Evolutionary conservation across 2,888 invertebrate genomes (phyloP).

Genomic region (Lottia scabra): DNA sequence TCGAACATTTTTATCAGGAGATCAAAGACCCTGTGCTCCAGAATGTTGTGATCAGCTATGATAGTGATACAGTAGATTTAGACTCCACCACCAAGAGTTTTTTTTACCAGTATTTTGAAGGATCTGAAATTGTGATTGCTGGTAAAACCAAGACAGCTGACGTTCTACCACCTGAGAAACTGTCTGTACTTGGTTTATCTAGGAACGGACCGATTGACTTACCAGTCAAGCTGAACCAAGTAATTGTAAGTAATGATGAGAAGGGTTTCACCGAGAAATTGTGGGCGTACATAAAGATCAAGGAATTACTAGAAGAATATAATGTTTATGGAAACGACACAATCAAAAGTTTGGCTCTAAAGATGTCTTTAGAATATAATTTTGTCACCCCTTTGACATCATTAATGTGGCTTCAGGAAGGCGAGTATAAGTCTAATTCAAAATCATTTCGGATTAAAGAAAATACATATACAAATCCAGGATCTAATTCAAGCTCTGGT

Average conservation of each 20-base stretch:
- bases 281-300: constrained; percentile 79
- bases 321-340: constrained; percentile 20
- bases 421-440: background rate
- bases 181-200: constrained; percentile 15
- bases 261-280: constrained; percentile 72
- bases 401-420: constrained; percentile 75
- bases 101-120: constrained; percentile 74
- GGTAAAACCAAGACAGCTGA: constrained; percentile 65
- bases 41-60: constrained; percentile 77
- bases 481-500: too few species aligned
- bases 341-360: constrained; percentile 69
- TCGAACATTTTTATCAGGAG: constrained; percentile 74
- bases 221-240: background rate
- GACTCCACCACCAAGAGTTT: constrained; percentile 69
- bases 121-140: constrained; percentile 77
- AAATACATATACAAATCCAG: too few species aligned
- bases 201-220: constrained; percentile 4
- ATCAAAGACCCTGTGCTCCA: constrained; percentile 79
- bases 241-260: background rate
- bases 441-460: too few species aligned
- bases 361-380: constrained; percentile 75
- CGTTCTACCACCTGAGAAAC: background rate
- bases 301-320: constrained; percentile 75
- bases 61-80: constrained; percentile 36
- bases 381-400: constrained; percentile 80